phyloP scores from a whole-genome alignment of 2,797 vertebrate genomes.

The Thamnophis elegans region DNA sequence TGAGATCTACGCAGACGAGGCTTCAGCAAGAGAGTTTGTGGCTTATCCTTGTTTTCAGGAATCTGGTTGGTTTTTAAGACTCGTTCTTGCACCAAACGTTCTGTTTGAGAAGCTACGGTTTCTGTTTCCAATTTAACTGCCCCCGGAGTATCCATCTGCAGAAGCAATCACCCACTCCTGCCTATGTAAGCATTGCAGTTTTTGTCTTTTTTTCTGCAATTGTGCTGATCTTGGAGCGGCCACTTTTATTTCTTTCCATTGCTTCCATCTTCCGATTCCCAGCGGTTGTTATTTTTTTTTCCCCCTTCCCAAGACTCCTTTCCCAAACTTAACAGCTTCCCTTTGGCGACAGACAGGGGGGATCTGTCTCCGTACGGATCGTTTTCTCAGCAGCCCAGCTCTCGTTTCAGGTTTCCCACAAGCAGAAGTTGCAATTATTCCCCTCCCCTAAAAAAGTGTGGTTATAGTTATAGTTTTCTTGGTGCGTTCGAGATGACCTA shows the following conservation, averaged over 20 bases:
- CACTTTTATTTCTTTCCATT: conserved; percentile 6
- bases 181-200: conserved; percentile 20
- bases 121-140: neutral
- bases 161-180: conserved; percentile 10
- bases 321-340: neutral
- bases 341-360: neutral
- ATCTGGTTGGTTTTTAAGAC: neutral
- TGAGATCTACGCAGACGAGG: neutral
- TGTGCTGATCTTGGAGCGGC: conserved; percentile 30
- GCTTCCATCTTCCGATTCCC: neutral
- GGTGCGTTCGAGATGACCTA: neutral
- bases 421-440: neutral
- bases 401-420: conserved; percentile 1
- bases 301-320: neutral
- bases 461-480: neutral
- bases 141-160: conserved; percentile 34
- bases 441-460: neutral
- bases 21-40: neutral
- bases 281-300: neutral
- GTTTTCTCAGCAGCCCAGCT: neutral
- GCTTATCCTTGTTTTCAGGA: neutral
- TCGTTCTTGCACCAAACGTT: neutral
- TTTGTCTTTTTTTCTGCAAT: neutral
- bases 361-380: neutral
- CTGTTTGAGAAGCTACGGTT: conserved; percentile 8